Evolutionary conservation across 2,888 invertebrate species (phyloP).

Genomic region (Ornithoptera priamus): DNA sequence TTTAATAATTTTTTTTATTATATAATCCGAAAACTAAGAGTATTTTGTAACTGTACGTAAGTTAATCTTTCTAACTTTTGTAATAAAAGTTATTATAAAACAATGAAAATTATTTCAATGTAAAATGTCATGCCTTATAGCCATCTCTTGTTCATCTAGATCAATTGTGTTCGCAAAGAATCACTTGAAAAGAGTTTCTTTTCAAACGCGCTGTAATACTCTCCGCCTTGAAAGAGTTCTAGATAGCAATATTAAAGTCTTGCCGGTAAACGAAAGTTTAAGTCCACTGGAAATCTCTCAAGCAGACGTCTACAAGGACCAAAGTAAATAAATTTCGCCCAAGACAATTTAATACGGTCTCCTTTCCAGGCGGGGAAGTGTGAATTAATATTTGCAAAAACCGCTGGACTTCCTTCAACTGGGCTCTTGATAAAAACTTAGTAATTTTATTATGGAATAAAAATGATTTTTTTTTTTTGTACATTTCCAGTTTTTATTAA

Average conservation of each 20-base stretch:
- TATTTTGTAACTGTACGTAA: too few relatives aligned
- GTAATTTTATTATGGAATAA: not conserved
- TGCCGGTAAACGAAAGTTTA: not conserved
- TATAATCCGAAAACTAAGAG: too few relatives aligned
- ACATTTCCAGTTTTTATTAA: not conserved
- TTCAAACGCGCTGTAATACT: not conserved
- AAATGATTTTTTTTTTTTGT: not conserved
- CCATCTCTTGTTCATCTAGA: not conserved
- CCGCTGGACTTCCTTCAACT: not conserved
- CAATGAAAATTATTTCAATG: too few relatives aligned
- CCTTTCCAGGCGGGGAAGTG: not conserved
- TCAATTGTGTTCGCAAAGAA: not conserved
- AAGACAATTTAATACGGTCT: slow-evolving; percentile 9
- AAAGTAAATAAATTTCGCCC: slow-evolving; percentile 14
- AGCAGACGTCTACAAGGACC: slow-evolving; percentile 8
- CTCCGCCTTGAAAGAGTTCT: not conserved
- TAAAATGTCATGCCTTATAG: not conserved
- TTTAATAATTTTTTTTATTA: too few relatives aligned
- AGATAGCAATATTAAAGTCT: slow-evolving; percentile 1
- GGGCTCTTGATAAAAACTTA: not conserved
- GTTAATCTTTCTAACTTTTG: too few relatives aligned
- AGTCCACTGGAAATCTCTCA: not conserved
- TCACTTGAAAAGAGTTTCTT: too few relatives aligned
- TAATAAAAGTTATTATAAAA: too few relatives aligned
- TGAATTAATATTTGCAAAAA: slow-evolving; percentile 5